Evolutionary conservation across 2,113 vertebrate species (phyloP), one percentile per base, ranked within the genome.

Genomic region (Aplodontia rufa): DNA sequence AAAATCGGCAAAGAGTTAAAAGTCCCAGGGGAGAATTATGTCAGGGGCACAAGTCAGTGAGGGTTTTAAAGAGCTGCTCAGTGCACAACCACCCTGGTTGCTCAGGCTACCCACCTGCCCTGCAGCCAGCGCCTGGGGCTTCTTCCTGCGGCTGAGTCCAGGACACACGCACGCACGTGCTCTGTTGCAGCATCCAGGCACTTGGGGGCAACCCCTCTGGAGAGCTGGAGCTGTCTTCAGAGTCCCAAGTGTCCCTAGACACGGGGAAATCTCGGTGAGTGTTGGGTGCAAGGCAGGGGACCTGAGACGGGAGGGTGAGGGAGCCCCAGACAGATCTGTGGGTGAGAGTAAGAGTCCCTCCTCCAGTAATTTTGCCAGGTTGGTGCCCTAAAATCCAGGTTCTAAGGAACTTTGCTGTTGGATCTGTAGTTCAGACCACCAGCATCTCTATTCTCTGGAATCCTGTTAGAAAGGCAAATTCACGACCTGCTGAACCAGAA

Each of bases 181-280:
- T 10, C 58, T 10, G 58, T 60, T 0, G 58, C 58, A 58, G 5
- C 35, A 24, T 14, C 64, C 16, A 2, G 93, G 60, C 45, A 3
- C 51, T 2, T 0, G 30, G 14, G 14, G 3, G 69, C 42, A 13
- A 62, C 69, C 28, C 9, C 62, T 53, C 22, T 3, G 72, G 53
- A 85, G 6, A 49, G 47, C 42, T 40, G 17, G 32, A 24, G 4
- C 6, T 0, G 6, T 20, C 64, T n/a, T 37, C 22, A 4, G 66
- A 58, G 40, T 26, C 60, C 26, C 35, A 17, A 71, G 45, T 4
- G 24, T 58, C 30, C 28, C 80, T 12, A 8, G 42, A 55, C 9
- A 16, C 81, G 1, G 19, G 66, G 42, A 81, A 62, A 60, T 10
- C 26, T 93, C 4, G 93, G 96, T 97, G 92, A 97, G 97, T 98